Conservation (phyloP, 2,888 invertebrate species). For the Seira ritae region DNA sequence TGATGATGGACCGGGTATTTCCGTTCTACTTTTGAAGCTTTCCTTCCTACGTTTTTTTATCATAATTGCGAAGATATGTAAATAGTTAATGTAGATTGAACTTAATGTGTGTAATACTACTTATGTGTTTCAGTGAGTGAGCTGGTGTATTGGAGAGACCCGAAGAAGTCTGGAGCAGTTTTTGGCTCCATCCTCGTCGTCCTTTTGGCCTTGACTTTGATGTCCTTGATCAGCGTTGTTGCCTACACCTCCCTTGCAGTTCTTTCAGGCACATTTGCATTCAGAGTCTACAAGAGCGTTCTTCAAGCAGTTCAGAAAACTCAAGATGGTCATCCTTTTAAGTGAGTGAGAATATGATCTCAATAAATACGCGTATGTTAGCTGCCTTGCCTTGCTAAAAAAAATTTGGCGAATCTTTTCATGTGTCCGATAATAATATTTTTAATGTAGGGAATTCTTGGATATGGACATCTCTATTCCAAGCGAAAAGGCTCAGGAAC, state of each 20-base stretch:
- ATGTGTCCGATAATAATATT: background rate
- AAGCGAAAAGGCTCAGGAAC: slow-evolving; percentile 92
- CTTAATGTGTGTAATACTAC: background rate
- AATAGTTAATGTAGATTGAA: background rate
- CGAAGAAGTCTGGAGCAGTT: slow-evolving; percentile 94
- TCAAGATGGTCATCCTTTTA: slow-evolving; percentile 98
- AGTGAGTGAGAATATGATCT: slow-evolving; percentile 83
- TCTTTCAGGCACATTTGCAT: slow-evolving; percentile 91
- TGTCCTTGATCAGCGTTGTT: slow-evolving; percentile 95
- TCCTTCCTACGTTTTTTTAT: background rate
- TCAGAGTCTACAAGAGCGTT: slow-evolving; percentile 97
- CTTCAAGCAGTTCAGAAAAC: slow-evolving; percentile 95
- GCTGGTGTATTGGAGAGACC: slow-evolving; percentile 98
- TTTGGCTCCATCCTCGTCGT: slow-evolving; percentile 93
- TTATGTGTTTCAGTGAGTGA: slow-evolving; percentile 85
- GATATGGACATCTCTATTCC: slow-evolving; percentile 92
- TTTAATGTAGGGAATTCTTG: slow-evolving; percentile 83
- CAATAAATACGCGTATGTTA: no score
- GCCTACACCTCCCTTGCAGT: slow-evolving; percentile 92
- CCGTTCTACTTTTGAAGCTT: slow-evolving; percentile 13
- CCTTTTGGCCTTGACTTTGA: slow-evolving; percentile 94
- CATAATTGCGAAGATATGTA: background rate
- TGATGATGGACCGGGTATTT: slow-evolving; percentile 72
- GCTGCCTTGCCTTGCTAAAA: background rate
- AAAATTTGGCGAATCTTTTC: slow-evolving; percentile 3